phyloP scores from a whole-genome alignment of 2,888 invertebrate species.

The Drosophila seclusa region DNA sequence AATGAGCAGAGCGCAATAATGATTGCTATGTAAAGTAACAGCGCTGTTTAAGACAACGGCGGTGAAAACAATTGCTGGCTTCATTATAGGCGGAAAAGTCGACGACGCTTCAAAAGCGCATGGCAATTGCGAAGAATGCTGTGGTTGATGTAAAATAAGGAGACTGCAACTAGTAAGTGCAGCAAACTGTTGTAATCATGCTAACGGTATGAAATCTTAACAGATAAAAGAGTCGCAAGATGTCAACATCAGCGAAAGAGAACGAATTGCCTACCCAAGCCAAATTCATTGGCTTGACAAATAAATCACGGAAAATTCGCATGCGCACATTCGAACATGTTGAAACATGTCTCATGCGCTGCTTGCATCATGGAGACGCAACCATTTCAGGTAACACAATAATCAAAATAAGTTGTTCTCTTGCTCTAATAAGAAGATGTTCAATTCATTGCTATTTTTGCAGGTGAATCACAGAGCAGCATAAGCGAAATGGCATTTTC shows the following conservation, averaged over 20 bases:
- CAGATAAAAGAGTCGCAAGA: slow-evolving; percentile 26
- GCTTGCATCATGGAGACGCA: slow-evolving; percentile 69
- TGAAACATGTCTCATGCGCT: slow-evolving; percentile 76
- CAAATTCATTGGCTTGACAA: slow-evolving; percentile 77
- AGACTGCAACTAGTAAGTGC: background rate
- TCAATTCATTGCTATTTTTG: background rate
- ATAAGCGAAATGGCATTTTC: slow-evolving; percentile 3
- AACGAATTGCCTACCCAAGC: slow-evolving; percentile 47
- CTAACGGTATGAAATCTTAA: background rate
- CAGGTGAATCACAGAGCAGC: slow-evolving; percentile 16
- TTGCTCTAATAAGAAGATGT: background rate
- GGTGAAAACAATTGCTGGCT: slow-evolving; percentile 29
- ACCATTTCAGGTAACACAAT: slow-evolving; percentile 35
- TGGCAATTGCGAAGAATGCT: background rate
- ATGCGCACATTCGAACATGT: slow-evolving; percentile 81
- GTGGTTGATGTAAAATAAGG: background rate
- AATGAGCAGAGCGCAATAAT: slow-evolving; percentile 1
- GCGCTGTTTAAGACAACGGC: slow-evolving; percentile 6
- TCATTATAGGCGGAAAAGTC: slow-evolving; percentile 36
- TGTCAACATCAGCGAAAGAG: slow-evolving; percentile 25
- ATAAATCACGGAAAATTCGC: slow-evolving; percentile 82
- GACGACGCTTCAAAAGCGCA: slow-evolving; percentile 19
- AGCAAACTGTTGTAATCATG: background rate
- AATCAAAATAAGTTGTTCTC: background rate
- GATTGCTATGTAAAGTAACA: slow-evolving; percentile 4